These are phyloP conservation scores for Branchellion lobata DNA, from an alignment of 2,888 invertebrate genomes.

Conservation along the genomic window DNA sequence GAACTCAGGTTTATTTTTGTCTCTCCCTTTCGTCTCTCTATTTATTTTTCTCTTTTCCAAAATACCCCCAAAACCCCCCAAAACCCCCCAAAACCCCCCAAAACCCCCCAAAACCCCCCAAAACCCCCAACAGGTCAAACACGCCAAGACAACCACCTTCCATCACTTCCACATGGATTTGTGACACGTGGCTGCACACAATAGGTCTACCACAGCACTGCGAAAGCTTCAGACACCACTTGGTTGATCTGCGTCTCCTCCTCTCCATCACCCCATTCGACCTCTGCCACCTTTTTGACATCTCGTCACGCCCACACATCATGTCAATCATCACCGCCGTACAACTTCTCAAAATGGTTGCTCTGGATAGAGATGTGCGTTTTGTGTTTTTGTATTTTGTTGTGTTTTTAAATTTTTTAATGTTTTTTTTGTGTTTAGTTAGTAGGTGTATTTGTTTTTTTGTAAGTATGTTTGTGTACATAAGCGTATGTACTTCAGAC, in stretches of 20 bases:
- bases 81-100: neutral
- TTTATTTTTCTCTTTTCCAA: neutral
- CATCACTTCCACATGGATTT: slow-evolving; percentile 83
- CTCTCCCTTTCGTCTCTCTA: neutral
- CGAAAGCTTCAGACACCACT: slow-evolving; percentile 80
- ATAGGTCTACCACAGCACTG: slow-evolving; percentile 85
- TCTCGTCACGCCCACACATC: slow-evolving; percentile 89
- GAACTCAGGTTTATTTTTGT: slow-evolving; percentile 70
- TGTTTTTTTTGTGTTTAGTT: neutral
- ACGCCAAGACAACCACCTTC: neutral
- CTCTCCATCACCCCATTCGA: slow-evolving; percentile 90
- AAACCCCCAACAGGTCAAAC: neutral
- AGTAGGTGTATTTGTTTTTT: neutral
- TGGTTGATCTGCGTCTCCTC: slow-evolving; percentile 89
- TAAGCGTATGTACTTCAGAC: too few relatives aligned
- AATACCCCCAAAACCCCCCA: neutral
- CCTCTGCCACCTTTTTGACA: slow-evolving; percentile 85
- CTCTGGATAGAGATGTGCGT: slow-evolving; percentile 72
- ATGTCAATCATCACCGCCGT: slow-evolving; percentile 90
- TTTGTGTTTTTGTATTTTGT: neutral
- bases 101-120: neutral
- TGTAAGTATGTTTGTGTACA: too few relatives aligned
- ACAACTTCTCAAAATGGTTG: slow-evolving; percentile 84
- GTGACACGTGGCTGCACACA: slow-evolving; percentile 87
- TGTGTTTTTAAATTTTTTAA: neutral